Base-by-base conservation (phyloP, 1,140 invertebrate genomes). In the Trachelipus rathkii region DNA sequence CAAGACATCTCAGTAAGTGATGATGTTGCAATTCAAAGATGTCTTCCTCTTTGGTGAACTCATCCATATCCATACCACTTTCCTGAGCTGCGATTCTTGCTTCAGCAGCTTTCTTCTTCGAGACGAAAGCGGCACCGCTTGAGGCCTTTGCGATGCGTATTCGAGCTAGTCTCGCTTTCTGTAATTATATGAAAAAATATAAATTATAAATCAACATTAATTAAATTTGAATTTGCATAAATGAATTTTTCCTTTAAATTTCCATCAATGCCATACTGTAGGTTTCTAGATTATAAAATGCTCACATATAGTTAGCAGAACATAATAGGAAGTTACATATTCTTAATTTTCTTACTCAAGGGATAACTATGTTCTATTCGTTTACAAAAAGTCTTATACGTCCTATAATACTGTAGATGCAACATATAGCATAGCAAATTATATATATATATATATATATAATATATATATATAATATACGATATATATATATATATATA, bases 1-100 rank as follows among this genome's bases (percentile, higher is more conserved):
- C 97, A 77, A 99, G 89, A 87, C 97, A 99, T 82, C 95, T 90
- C 72, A 99, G 88, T 70, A 99, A 88, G 87, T 99, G 97, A 87
- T 99, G 97, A 88, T 99, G 97, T 87, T 99, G 97, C 85, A 99
- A 88, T 86, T 99, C 96, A 87, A 99, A 98, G 82, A 99, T 97
- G 85, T 99, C 96, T 84, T 98, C 95, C 84, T 97, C 94, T 82
- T 92, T 89, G 82, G 92, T 92, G 82, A 89, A 91, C 75, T 96
- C 95, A 83, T 95, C 94, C 80, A 95, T 87, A 83, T 94, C 92
- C 82, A 94, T 89, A 71, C 94, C 94, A 44, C 92, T 93, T 87
- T 95, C 94, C 86, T 94, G 92, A 24, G 94, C 95, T 60, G 94
- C 94, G 79, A 96, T 86, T 72, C 95, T 88, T 8, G 96, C 95